A percentile compares a stretch with the other conserved stretches of the same genome.
Conservation (phyloP, 2,888 invertebrate genomes). For the Acrobasis repandana region DNA sequence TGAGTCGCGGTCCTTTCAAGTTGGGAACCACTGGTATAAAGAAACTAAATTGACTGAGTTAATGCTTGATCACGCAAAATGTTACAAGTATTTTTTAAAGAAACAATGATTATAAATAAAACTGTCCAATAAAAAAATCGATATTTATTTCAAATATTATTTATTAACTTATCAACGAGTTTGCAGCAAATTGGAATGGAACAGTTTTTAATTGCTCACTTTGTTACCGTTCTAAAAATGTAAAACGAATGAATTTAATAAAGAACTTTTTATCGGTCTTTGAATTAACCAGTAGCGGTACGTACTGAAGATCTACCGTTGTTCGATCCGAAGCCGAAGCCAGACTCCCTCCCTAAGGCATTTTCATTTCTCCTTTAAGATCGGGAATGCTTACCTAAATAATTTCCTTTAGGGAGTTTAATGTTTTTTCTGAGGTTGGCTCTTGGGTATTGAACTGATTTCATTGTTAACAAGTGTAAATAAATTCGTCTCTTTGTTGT, state of each 20-base stretch:
- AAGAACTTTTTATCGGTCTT: slow-evolving; percentile 14
- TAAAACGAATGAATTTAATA: slow-evolving; percentile 19
- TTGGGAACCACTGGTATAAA: background rate
- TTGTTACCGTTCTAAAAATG: slow-evolving; percentile 17
- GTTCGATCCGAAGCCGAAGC: background rate
- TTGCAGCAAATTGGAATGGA: slow-evolving; percentile 15
- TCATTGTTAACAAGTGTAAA: background rate
- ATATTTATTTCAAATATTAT: slow-evolving; percentile 6
- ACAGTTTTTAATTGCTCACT: slow-evolving; percentile 23
- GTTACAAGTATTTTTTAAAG: background rate
- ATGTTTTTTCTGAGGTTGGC: background rate
- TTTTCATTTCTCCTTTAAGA: slow-evolving; percentile 9
- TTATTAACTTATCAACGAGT: slow-evolving; percentile 17
- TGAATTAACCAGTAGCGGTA: slow-evolving; percentile 12
- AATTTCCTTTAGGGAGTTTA: slow-evolving; percentile 7
- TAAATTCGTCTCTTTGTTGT: background rate
- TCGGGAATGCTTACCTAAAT: slow-evolving; percentile 7
- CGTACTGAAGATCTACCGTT: slow-evolving; percentile 8
- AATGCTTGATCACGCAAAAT: background rate
- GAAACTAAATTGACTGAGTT: background rate
- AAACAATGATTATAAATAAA: too few relatives aligned
- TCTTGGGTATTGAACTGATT: background rate
- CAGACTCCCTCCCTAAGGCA: slow-evolving; percentile 15
- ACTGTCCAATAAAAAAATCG: too few relatives aligned
- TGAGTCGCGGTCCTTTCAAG: too few relatives aligned